Evolutionary conservation across 2,113 vertebrate genomes (phyloP).

Genomic region (Rana temporaria): DNA sequence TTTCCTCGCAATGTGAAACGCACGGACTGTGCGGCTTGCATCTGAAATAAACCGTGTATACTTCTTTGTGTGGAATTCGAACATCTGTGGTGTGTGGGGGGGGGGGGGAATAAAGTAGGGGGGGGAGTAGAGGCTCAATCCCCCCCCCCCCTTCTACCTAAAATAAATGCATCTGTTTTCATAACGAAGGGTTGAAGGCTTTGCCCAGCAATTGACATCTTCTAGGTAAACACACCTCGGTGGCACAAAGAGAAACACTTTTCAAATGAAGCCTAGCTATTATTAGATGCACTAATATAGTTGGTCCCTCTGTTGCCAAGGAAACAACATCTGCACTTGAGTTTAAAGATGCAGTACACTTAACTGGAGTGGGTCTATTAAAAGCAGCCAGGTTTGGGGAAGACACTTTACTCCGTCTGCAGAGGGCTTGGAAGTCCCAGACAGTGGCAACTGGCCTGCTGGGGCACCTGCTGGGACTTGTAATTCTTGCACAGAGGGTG

Average conservation of each 20-base stretch:
- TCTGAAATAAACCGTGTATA: background rate
- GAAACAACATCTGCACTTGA: slow-evolving; percentile 83
- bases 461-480: too few species aligned
- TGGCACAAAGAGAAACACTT: slow-evolving; percentile 65
- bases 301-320: slow-evolving; percentile 88
- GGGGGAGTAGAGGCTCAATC: too few species aligned
- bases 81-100: too few species aligned
- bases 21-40: too few species aligned
- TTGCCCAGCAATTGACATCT: background rate
- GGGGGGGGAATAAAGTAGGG: too few species aligned
- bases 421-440: too few species aligned
- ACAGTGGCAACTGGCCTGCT: too few species aligned
- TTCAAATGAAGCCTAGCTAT: slow-evolving; percentile 83
- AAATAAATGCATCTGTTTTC: too few species aligned
- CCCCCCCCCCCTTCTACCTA: too few species aligned
- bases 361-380: slow-evolving; percentile 56
- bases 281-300: slow-evolving; percentile 89
- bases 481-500: too few species aligned
- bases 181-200: background rate
- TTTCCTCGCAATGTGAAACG: background rate
- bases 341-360: slow-evolving; percentile 78
- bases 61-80: too few species aligned
- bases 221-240: slow-evolving; percentile 17
- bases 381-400: background rate
- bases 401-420: too few species aligned